Conservation (phyloP, 2,797 vertebrate genomes). For the Anguilla anguilla region DNA sequence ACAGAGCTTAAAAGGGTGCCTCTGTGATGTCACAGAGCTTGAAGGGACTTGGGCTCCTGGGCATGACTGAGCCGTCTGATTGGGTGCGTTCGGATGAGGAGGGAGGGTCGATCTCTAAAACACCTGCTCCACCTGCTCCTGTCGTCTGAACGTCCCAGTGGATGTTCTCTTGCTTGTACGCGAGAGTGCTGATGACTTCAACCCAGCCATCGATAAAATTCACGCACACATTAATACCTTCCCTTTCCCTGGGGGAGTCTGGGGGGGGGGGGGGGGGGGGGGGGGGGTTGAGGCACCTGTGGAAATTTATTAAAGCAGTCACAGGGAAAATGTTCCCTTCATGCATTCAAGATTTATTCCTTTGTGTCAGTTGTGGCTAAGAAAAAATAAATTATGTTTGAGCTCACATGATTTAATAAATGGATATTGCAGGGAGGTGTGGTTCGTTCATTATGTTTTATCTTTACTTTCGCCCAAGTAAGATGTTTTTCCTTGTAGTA, state of each 20-base stretch:
- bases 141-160: background rate
- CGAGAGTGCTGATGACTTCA: background rate
- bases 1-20: constrained; percentile 60
- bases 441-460: background rate
- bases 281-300: background rate
- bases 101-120: background rate
- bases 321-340: background rate
- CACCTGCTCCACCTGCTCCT: background rate
- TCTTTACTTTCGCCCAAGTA: background rate
- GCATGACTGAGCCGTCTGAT: constrained; percentile 26
- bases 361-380: background rate
- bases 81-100: background rate
- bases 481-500: background rate
- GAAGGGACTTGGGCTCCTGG: constrained; percentile 53
- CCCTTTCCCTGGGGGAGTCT: background rate
- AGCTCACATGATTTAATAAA: background rate
- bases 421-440: background rate
- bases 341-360: background rate
- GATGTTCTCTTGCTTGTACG: background rate
- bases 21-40: constrained; percentile 59
- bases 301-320: background rate
- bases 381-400: background rate
- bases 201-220: background rate
- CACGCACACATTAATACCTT: background rate
- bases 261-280: background rate